Base-by-base conservation (phyloP, 2,888 invertebrate genomes). In the Neuroscelio doddi region DNA sequence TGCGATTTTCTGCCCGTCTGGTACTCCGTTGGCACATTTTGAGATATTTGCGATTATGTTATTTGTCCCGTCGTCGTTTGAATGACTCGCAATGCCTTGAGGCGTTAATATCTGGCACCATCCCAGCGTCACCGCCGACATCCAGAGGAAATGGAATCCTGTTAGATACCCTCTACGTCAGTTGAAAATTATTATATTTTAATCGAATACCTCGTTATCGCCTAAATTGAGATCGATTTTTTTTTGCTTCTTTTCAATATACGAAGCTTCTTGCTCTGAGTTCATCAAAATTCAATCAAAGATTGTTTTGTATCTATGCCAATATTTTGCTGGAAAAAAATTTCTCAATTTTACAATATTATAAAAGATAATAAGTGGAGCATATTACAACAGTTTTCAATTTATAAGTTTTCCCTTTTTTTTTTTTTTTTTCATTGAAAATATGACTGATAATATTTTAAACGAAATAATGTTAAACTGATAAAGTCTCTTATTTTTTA, bases 201-300 rank as follows among this genome's bases (percentile, higher is more conserved):
- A 64, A 64, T 64, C 57, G 53, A 64, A 57, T 39, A 32, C 49
- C 57, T 63, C 52, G 64, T 64, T 64, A 57, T 64, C 57, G 32
- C 21, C 38, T 24, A 58, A 52, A 57, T 53, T 64, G 57, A 47
- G 47, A 64, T 57, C 49, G 49, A 64, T 64, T 57, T 44, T 56
- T 52, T 9, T 12, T 12, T 12, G 10, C 14, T 21, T 36, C 39
- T 15, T 45, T 29, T 17, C 10, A 3, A n/a, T 8, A 3, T 12
- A 1, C 36, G 36, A 36, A 12, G 36, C 14, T 3, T 32, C 10
- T n/a, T n/a, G n/a, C n/a, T n/a, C n/a, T n/a, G n/a, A n/a, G n/a
- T n/a, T n/a, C n/a, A n/a, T n/a, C n/a, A n/a, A n/a, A n/a, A n/a
- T n/a, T n/a, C n/a, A n/a, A n/a, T n/a, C n/a, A n/a, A n/a, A n/a